Conservation (phyloP, 2,888 invertebrate species). For the Epinotia nisella region DNA sequence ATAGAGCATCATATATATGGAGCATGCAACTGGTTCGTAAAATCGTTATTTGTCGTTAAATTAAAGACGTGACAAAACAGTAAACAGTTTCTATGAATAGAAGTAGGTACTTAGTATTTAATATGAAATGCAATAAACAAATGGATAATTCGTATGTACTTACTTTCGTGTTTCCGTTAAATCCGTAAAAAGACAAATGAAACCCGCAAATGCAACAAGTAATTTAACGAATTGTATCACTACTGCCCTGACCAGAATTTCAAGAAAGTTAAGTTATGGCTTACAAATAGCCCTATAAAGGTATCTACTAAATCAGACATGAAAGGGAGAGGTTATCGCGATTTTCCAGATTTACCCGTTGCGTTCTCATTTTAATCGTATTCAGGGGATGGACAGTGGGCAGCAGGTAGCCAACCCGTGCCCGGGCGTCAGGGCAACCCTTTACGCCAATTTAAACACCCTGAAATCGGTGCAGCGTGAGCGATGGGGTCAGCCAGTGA, state of each 20-base stretch:
- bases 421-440: slow-evolving; percentile 78
- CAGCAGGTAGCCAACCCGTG: slow-evolving; percentile 80
- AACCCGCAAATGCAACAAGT: neutral
- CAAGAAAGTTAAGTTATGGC: slow-evolving; percentile 34
- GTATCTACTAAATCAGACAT: slow-evolving; percentile 58
- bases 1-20: slow-evolving; percentile 37
- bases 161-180: neutral
- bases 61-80: slow-evolving; percentile 8
- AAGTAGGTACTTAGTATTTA: neutral
- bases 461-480: slow-evolving; percentile 82
- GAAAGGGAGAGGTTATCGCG: slow-evolving; percentile 76
- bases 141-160: neutral
- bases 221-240: slow-evolving; percentile 2
- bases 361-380: slow-evolving; percentile 82
- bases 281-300: slow-evolving; percentile 64
- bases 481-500: slow-evolving; percentile 83
- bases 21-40: slow-evolving; percentile 45
- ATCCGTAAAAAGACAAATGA: slow-evolving; percentile 26
- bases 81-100: neutral
- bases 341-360: slow-evolving; percentile 75
- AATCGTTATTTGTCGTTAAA: slow-evolving; percentile 32
- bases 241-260: slow-evolving; percentile 17
- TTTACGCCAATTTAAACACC: slow-evolving; percentile 80
- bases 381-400: slow-evolving; percentile 66
- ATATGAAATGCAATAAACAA: neutral